Evolutionary conservation across 2,113 vertebrate genomes (phyloP).

Genomic region (Phaethon lepturus): DNA sequence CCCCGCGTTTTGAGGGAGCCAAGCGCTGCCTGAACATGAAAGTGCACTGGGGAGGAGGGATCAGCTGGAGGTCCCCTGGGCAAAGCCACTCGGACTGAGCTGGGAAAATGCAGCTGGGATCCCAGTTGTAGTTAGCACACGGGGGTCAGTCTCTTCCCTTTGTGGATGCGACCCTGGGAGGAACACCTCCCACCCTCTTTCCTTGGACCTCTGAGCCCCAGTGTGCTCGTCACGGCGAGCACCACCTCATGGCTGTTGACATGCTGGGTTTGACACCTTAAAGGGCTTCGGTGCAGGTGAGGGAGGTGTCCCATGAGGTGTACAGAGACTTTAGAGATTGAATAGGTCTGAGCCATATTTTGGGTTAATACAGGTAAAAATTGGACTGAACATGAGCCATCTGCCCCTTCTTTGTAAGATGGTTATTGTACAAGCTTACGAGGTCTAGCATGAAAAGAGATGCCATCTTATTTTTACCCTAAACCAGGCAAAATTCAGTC

Average conservation of each 20-base stretch:
- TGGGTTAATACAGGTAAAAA: neutral
- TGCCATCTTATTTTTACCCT: fast-evolving
- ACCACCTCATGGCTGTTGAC: fast-evolving
- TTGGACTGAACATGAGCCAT: fast-evolving
- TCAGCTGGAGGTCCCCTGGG: no score
- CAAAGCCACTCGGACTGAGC: fast-evolving
- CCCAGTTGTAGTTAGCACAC: fast-evolving
- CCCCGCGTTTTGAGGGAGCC: fast-evolving
- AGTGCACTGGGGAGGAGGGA: neutral
- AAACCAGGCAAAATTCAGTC: neutral
- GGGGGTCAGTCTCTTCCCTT: neutral
- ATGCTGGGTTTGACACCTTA: fast-evolving
- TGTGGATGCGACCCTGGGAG: neutral
- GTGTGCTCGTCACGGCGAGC: fast-evolving
- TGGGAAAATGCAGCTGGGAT: neutral
- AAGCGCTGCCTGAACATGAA: fast-evolving
- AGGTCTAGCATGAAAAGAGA: neutral
- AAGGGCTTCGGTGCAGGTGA: fast-evolving
- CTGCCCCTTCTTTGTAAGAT: neutral
- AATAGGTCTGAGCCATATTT: neutral
- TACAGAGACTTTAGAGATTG: neutral
- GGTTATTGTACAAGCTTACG: fast-evolving
- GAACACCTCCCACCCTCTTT: fast-evolving
- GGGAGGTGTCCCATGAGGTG: neutral
- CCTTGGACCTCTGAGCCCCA: neutral